A percentile compares a stretch with the other conserved stretches of the same genome.
phyloP scores from a whole-genome alignment of 2,113 vertebrate species.

The Pseudorectes ferrugineus region DNA sequence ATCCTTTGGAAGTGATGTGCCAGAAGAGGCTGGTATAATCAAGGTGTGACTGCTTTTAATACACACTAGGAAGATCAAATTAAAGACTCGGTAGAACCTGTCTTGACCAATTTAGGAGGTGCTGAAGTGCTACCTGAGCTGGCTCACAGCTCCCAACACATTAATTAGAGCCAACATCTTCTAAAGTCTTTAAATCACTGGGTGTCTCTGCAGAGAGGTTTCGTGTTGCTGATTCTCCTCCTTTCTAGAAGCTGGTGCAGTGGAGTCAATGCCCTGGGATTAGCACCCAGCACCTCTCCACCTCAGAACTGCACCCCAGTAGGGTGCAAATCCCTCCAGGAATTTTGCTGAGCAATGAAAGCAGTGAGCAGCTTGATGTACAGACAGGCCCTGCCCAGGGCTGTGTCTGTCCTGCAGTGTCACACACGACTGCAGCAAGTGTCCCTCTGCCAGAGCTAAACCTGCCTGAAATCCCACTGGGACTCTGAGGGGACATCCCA shows the following conservation, averaged over 20 bases:
- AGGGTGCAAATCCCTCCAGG: not conserved
- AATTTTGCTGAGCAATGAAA: not conserved
- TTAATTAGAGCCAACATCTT: not conserved
- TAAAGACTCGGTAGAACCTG: not conserved
- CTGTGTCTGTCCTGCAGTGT: not conserved
- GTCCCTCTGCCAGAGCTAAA: not conserved
- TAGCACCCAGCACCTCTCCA: not conserved
- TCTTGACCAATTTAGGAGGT: not conserved
- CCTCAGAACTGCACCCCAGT: not conserved
- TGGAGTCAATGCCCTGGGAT: not conserved
- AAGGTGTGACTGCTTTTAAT: not conserved
- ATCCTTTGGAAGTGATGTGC: not conserved
- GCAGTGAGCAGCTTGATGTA: not conserved
- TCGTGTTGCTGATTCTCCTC: not conserved
- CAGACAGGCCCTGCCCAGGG: not conserved
- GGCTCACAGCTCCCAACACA: not conserved
- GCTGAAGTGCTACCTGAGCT: not conserved
- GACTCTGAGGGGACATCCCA: not conserved
- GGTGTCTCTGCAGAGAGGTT: not conserved
- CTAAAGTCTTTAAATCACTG: not conserved
- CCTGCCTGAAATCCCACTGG: rapidly evolving
- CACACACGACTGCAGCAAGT: not conserved
- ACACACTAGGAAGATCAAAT: not conserved
- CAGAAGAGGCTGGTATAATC: not conserved
- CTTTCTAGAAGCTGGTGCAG: not conserved